Conservation (phyloP, 2,888 invertebrate genomes). For the Venustoraphidia nigricollis region DNA sequence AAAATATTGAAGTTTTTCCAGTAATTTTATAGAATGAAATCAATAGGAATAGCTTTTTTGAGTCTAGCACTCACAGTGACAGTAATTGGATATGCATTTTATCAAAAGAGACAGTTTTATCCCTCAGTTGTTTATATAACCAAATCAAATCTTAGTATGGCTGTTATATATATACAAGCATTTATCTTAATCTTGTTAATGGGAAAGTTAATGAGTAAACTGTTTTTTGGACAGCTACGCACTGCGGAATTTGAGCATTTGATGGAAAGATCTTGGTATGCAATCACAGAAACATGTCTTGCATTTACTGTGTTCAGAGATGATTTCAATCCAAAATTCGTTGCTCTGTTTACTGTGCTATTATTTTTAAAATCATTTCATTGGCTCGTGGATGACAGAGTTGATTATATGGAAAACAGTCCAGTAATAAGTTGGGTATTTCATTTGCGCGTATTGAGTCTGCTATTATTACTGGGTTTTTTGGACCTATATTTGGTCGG, state of each 20-base stretch:
- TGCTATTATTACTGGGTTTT: conserved; percentile 65
- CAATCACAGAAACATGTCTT: conserved; percentile 97
- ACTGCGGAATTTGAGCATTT: conserved; percentile 97
- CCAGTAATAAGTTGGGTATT: conserved; percentile 93
- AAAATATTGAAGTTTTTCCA: conserved; percentile 4
- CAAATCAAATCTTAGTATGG: conserved; percentile 98
- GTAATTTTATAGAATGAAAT: conserved; percentile 43
- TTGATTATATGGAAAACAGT: conserved; percentile 99
- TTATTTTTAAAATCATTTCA: conserved; percentile 98
- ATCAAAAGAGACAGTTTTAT: conserved; percentile 99
- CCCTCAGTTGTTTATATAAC: conserved; percentile 98
- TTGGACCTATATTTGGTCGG: conserved; percentile 81
- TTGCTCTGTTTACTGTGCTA: conserved; percentile 89
- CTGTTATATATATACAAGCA: conserved; percentile 94
- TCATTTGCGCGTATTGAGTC: conserved; percentile 76
- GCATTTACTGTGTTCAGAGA: conserved; percentile 98
- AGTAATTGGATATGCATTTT: conserved; percentile 94
- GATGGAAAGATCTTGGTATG: conserved; percentile 97
- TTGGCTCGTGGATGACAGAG: conserved; percentile 97
- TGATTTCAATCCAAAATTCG: conserved; percentile 96
- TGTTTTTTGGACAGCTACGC: conserved; percentile 87
- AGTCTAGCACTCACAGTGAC: conserved; percentile 75
- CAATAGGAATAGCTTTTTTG: conserved; percentile 56
- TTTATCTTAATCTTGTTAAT: conserved; percentile 84
- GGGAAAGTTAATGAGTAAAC: conserved; percentile 83